Conservation (phyloP, 2,888 invertebrate genomes). For the Theristus sp. region DNA sequence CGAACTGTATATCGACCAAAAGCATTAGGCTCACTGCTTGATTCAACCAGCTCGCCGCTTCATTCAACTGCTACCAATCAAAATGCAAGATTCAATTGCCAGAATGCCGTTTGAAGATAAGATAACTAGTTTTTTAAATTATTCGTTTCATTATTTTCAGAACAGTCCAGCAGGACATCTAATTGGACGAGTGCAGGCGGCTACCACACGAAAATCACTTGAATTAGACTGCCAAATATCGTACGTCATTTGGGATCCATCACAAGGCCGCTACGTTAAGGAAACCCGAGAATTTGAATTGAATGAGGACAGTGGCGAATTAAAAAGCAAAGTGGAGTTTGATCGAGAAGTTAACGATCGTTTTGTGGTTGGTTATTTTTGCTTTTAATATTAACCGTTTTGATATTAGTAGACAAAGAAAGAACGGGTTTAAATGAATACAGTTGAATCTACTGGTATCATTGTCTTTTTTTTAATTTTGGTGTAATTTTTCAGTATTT, state of each 20-base stretch:
- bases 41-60: too few species aligned
- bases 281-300: not conserved
- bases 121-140: too few species aligned
- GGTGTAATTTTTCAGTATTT: not conserved
- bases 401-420: too few species aligned
- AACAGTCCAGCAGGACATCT: not conserved
- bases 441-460: too few species aligned
- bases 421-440: too few species aligned
- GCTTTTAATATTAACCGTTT: too few species aligned
- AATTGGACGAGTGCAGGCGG: not conserved
- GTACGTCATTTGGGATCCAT: not conserved
- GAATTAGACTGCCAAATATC: not conserved
- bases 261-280: not conserved
- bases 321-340: not conserved
- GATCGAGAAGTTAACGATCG: not conserved
- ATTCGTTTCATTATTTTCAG: not conserved
- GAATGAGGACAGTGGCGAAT: not conserved
- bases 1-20: too few species aligned
- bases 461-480: not conserved
- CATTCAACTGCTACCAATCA: too few species aligned
- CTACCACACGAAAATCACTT: not conserved
- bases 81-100: too few species aligned
- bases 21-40: too few species aligned
- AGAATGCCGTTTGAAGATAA: too few species aligned
- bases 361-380: not conserved